Evolutionary conservation across 1,140 invertebrate genomes (phyloP), one percentile per base, ranked within the genome.

Genomic region (Stegodyphus mimosarum): DNA sequence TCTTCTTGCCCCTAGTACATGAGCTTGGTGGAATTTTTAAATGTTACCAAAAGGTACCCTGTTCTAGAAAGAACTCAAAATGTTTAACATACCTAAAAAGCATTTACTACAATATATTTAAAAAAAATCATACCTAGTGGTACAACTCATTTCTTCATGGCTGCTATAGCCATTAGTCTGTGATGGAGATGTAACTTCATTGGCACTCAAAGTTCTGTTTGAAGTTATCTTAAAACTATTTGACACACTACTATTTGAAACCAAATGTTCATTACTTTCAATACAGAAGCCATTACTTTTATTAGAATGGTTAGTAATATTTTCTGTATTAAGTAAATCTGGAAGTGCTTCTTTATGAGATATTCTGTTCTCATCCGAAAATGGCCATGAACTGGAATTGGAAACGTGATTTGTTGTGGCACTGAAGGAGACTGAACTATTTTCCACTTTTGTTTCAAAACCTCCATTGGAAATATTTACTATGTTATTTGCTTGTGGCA

Each of bases 111-210:
- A 60, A 60, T 2, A 60, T 60, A 60, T 10, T 10, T 60, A 60
- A 9, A 60, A 66, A 66, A 10, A 11, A 15, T 15, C 64, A 6
- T 72, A 86, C 83, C 85, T 86, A 86, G 76, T 75, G 9, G 85
- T 86, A 63, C 74, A 79, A 70, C 85, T 86, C 77, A 80, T 86
- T 15, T 86, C 85, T 55, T 86, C 85, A 67, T 86, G 76, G 48
- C 76, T 78, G 60, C 67, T 86, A 18, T 86, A 86, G 7, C 85
- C 85, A 75, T 86, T 86, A 33, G 84, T 63, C 60, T 86, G 84
- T 9, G 18, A 33, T 15, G 72, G 72, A 33, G 75, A 85, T 33
- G 18, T 64, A 15, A 33, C 73, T 17, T 84, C 81, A 53, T 73
- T 79, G 77, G 77, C 51, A 70, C 70, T 84, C 52, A 74, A 15